Base-by-base conservation (phyloP, 2,113 vertebrate species). In the Cnemophilus loriae region DNA sequence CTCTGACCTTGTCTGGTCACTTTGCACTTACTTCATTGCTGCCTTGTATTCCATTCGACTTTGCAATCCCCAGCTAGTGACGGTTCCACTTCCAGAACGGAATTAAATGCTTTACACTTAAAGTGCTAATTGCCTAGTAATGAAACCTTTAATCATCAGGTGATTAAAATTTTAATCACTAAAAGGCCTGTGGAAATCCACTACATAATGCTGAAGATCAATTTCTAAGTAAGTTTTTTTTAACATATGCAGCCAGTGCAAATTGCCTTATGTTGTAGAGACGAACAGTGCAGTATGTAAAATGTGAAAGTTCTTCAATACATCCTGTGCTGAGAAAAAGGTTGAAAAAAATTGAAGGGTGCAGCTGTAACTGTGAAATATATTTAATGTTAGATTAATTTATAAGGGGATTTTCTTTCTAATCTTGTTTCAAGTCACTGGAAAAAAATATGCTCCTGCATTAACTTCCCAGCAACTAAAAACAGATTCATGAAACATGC, bases 101-200 rank as follows among this genome's bases (percentile, higher is more conserved):
- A 94, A 94, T 96, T 96, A 97, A 97, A 94, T 4, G 59, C 78
- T 63, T 89, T 63, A 50, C 65, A 87, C 73, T 97, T 95, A 91
- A 90, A 95, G 75, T 90, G 82, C 78, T 97, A 97, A 97, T 97
- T 97, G 95, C 94, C 73, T 91, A 35, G 90, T 96, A 96, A 97
- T 97, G 69, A 93, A 96, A 97, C 68, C 81, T 95, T 97, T 96
- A 97, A 97, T 97, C 95, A 95, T 91, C 92, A 94, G 92, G 93
- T 97, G 96, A 97, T 97, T 96, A 97, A 97, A 97, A 91, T 92
- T 96, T 95, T 96, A 97, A 96, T 97, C 86, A 93, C 73, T 89
- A 90, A 94, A 94, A 93, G 35, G 68, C 88, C 73, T 71, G 59
- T 92, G 69, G 84, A 96, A 96, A 96, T 95, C 86, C 78, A 68